Conservation (phyloP, 2,888 invertebrate genomes). For the Aspidiotus destructor region DNA sequence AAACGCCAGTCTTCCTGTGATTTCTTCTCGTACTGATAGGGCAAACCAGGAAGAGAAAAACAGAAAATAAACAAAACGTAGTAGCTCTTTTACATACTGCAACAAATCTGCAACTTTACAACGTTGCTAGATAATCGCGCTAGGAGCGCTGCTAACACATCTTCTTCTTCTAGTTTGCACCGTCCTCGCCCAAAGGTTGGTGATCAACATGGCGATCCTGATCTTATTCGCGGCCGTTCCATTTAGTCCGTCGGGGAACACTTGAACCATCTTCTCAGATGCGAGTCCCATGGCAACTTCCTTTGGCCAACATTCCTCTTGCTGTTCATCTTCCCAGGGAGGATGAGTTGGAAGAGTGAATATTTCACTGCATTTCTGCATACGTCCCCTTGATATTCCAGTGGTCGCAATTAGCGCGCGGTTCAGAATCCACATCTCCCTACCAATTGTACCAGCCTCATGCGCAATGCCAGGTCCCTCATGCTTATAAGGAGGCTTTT, state of each 20-base stretch:
- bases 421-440: background rate
- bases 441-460: background rate
- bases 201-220: background rate
- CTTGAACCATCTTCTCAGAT: background rate
- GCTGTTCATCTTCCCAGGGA: background rate
- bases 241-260: background rate
- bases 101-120: too few relatives aligned
- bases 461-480: background rate
- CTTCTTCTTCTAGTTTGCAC: background rate
- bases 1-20: too few relatives aligned
- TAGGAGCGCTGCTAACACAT: background rate
- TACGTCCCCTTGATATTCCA: background rate
- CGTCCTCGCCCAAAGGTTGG: background rate
- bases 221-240: background rate
- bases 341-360: background rate
- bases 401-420: background rate
- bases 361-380: background rate
- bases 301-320: background rate
- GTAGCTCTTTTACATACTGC: too few relatives aligned
- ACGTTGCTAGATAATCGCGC: too few relatives aligned
- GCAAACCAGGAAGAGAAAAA: too few relatives aligned
- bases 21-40: too few relatives aligned
- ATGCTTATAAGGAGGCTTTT: background rate
- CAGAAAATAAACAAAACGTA: too few relatives aligned
- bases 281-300: background rate